Evolutionary conservation across 2,797 vertebrate genomes (phyloP).

Genomic region (Cottoperca gobio): DNA sequence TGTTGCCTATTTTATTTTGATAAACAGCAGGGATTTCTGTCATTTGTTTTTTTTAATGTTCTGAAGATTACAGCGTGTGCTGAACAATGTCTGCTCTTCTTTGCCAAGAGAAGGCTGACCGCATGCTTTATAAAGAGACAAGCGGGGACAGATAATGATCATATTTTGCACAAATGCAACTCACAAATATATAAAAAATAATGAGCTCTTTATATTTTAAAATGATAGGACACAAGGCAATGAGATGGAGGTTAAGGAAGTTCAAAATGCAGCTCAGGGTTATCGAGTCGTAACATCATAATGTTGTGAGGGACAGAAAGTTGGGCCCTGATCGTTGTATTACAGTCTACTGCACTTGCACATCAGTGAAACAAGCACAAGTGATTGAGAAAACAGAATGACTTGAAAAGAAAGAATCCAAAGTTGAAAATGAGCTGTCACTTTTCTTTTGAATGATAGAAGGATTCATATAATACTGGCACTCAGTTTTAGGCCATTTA

Average conservation of each 20-base stretch:
- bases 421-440: not conserved
- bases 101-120: not conserved
- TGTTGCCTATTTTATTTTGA: slow-evolving; percentile 5
- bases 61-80: not conserved
- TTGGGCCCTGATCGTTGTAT: not conserved
- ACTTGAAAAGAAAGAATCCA: not conserved
- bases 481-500: not conserved
- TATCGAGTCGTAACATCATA: not conserved
- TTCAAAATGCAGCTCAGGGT: slow-evolving; percentile 6
- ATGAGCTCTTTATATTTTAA: slow-evolving; percentile 21
- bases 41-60: slow-evolving; percentile 1
- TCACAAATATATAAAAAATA: slow-evolving; percentile 22
- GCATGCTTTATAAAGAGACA: not conserved
- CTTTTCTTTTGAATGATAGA: too few relatives aligned
- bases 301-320: not conserved
- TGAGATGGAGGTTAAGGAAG: not conserved
- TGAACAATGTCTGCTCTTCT: slow-evolving; percentile 9
- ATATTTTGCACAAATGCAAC: slow-evolving; percentile 6
- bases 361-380: not conserved
- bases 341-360: not conserved
- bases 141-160: slow-evolving; percentile 9
- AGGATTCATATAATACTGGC: not conserved
- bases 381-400: too few relatives aligned
- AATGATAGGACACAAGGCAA: slow-evolving; percentile 2
- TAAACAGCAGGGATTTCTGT: not conserved